phyloP scores from a whole-genome alignment of 2,113 vertebrate genomes.

The Suncus etruscus region DNA sequence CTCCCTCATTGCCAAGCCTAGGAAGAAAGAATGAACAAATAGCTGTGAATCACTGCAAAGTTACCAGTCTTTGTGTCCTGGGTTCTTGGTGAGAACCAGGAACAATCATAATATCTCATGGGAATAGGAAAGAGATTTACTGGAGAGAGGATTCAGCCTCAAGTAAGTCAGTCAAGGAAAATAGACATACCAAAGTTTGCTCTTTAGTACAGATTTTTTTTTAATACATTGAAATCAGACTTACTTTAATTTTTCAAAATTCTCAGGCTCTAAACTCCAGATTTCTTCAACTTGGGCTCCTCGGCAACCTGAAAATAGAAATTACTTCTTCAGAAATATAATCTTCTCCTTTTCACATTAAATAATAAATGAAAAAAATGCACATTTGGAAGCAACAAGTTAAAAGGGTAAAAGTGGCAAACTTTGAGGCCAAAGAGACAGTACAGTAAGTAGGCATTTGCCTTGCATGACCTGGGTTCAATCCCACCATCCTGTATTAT shows the following conservation, averaged over 20 bases:
- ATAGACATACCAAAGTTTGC: slow-evolving; percentile 9
- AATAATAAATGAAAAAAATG: slow-evolving; percentile 57
- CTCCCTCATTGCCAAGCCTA: background rate
- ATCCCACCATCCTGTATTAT: too few species aligned
- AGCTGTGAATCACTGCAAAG: slow-evolving; percentile 3
- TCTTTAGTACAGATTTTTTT: background rate
- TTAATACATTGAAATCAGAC: slow-evolving; percentile 66
- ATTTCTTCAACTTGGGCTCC: slow-evolving; percentile 99
- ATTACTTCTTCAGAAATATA: slow-evolving; percentile 59
- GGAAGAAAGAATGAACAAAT: background rate
- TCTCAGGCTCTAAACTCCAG: slow-evolving; percentile 98
- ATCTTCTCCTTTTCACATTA: background rate
- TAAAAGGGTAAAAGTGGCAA: slow-evolving; percentile 23
- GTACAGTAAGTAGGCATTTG: too few species aligned
- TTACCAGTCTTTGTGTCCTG: background rate
- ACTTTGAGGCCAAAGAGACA: too few species aligned
- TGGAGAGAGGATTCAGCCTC: slow-evolving; percentile 19
- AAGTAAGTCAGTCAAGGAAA: slow-evolving; percentile 10
- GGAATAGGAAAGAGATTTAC: background rate
- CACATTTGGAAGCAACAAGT: slow-evolving; percentile 26
- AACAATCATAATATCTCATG: background rate
- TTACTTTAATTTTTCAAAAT: slow-evolving; percentile 98
- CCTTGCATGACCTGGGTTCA: too few species aligned
- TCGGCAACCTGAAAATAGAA: slow-evolving; percentile 91
- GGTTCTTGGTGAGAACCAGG: slow-evolving; percentile 2